phyloP scores from a whole-genome alignment of 2,797 vertebrate species.

The Aphelocoma californica region DNA sequence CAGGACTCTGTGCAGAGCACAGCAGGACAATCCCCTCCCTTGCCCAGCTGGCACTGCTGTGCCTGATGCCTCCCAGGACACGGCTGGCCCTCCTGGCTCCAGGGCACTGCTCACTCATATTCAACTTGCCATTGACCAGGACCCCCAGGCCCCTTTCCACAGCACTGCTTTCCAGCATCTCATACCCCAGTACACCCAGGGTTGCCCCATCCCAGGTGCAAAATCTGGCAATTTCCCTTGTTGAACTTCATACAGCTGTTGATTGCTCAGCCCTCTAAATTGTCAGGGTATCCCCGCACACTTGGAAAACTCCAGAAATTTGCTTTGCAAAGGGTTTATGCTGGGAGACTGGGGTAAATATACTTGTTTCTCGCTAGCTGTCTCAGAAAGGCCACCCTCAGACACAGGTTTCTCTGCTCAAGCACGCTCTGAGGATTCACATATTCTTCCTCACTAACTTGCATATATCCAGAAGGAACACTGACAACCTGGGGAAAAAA shows the following conservation, averaged over 20 bases:
- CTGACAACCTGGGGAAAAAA: neutral
- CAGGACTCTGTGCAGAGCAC: neutral
- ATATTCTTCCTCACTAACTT: neutral
- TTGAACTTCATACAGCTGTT: neutral
- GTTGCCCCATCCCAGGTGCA: neutral
- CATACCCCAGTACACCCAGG: neutral
- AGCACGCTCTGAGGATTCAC: neutral
- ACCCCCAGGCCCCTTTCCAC: neutral
- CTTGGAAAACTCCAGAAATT: neutral
- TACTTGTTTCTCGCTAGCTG: neutral
- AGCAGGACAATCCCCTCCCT: neutral
- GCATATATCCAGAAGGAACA: neutral
- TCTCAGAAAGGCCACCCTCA: neutral
- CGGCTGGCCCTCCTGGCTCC: fast-evolving
- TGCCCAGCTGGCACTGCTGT: fast-evolving
- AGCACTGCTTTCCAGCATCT: neutral
- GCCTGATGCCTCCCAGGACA: neutral
- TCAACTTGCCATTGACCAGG: neutral
- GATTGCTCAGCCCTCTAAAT: neutral
- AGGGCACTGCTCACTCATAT: neutral
- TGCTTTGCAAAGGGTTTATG: neutral
- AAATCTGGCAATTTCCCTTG: neutral
- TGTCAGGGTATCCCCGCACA: neutral
- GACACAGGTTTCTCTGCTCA: neutral
- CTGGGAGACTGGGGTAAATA: neutral